Conservation (phyloP, 2,113 vertebrate genomes). For the Thryonomys swinderianus region DNA sequence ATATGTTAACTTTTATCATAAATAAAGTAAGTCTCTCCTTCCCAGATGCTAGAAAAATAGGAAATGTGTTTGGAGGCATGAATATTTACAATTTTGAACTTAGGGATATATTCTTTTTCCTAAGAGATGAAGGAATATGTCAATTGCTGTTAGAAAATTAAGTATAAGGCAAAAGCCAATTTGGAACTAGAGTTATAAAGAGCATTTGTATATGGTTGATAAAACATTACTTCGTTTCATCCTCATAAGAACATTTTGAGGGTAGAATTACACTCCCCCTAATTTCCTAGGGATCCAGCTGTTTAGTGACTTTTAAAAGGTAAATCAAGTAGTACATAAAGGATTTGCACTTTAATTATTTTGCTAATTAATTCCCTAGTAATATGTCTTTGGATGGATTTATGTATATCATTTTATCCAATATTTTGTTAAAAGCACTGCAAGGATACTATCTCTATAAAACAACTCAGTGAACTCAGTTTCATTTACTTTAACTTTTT, state of each 20-base stretch:
- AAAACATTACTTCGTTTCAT: slow-evolving; percentile 5
- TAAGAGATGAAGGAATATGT: neutral
- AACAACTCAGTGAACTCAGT: slow-evolving; percentile 18
- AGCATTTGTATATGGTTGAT: neutral
- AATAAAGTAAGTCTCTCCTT: neutral
- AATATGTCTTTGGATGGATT: neutral
- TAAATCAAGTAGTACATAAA: slow-evolving; percentile 18
- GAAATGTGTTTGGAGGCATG: neutral
- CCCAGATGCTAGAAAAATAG: neutral
- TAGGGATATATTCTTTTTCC: neutral
- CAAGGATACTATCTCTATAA: neutral
- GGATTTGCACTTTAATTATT: slow-evolving; percentile 48
- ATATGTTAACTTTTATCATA: neutral
- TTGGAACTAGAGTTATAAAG: neutral
- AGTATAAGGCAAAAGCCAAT: neutral
- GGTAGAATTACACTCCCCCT: neutral
- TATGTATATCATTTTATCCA: slow-evolving; percentile 25
- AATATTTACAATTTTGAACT: neutral
- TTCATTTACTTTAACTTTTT: slow-evolving; percentile 31
- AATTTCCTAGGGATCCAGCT: slow-evolving; percentile 19
- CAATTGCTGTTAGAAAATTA: slow-evolving; percentile 2
- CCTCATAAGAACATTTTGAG: neutral
- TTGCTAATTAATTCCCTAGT: slow-evolving; percentile 39
- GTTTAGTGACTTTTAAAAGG: slow-evolving; percentile 46
- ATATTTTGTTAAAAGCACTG: slow-evolving; percentile 24